Evolutionary conservation across 35 echinoderm and acorn worm genomes (phyloP), one percentile per base, ranked within the genome.

Genomic region (Apostichopus japonicus): DNA sequence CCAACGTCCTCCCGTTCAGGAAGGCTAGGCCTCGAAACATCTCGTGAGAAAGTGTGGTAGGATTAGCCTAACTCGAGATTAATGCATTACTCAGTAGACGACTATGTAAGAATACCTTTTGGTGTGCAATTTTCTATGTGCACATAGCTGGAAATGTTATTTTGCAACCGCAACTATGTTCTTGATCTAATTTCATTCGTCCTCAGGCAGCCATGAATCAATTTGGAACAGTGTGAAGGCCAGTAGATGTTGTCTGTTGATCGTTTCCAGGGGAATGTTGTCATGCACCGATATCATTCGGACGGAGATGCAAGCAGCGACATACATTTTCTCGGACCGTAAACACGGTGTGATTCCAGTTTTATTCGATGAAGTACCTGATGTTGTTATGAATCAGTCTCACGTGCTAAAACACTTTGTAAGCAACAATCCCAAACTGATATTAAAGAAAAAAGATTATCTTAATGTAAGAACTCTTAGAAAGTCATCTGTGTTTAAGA

Each of bases 191-290:
- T 75, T 75, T 75, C 17, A 58, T 58, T 59, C 24, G 3, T 84
- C 4, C 55, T 61, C 13, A 84, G 81, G 54, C 15, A 84, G 9
- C 23, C 53, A 57, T 22, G 81, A 84, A 5, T 53, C 54, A 55
- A 22, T 84, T 17, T 84, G 55, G 53, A 84, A 54, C 6, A 53
- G 15, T 10, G 15, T 84, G 81, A 55, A 84, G 3, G 56, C 17
- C 7, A 84, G 81, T 22, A 56, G 81, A 84, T 57, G 81, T 51
- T 84, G 81, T 59, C 54, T 84, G 4, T 23, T 84, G 53, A 55
- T 84, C 24, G 8, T 84, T 53, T 57, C 81, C n/a, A 53, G 5
- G 56, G 81, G 71, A 15, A 75, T 53, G 33, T 84, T 84, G 13
- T 56, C 21, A 3, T 17, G 54, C 4, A 17, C 23, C 56, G 56